Evolutionary conservation across 2,888 invertebrate genomes (phyloP), one percentile per base, ranked within the genome.

Genomic region (Acleris sparsana): DNA sequence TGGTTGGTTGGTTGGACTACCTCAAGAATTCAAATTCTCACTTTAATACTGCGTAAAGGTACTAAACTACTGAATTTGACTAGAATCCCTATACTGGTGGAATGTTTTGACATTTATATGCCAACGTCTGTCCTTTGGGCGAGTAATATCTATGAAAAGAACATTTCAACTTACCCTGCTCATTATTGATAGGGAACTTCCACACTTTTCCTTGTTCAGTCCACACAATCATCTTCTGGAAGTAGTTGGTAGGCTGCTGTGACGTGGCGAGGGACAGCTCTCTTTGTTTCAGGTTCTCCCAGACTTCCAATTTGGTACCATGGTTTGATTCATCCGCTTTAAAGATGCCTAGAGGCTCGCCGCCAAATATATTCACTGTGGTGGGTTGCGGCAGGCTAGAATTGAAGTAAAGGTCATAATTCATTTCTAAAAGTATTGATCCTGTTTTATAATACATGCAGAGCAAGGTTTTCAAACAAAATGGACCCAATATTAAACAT

Each of bases 121-220:
- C 5, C 25, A 25, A 49, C 11, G 11, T 33, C 3, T 33, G 39
- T 4, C 9, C 9, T 29, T 29, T 39, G 39, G 3, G 13, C 1
- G 20, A 20, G 5, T 17, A 44, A 44, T 9, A 46, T 13, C 3
- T 39, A 39, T 4, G 33, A 33, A 33, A 33, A 39, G 3, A 39
- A 39, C 39, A 22, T 11, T 53, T 5, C 16, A 20, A 25, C 66
- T 63, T 86, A 96, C 97, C 99, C 93, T 97, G 97, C 88, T 99
- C 99, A 92, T 99, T 99, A 85, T 99, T 94, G 70, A 99, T 98
- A 1, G 99, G 99, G 84, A 99, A 99, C 72, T 96, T 95, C 99
- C 99, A 99, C 16, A 99, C 86, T 88, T 98, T 99, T 51, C 98
- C 98, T 84, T 98, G 95, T 63, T 98, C 95, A 0, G 99, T 99